Evolutionary conservation across 2,888 invertebrate species (phyloP).

Genomic region (Noctua janthe): DNA sequence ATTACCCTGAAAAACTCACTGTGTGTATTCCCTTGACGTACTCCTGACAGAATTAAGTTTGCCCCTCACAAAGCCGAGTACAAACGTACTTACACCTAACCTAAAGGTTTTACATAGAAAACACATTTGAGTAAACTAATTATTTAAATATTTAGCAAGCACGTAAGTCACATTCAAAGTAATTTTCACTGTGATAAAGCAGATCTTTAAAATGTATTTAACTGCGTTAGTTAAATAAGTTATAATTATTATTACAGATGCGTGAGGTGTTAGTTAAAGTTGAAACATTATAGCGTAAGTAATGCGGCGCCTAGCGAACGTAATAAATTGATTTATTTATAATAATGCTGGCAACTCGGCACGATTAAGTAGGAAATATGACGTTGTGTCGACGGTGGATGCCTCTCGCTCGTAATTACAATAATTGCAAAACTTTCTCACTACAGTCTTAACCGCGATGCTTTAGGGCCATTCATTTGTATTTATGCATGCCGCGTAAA

Average conservation of each 20-base stretch:
- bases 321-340: conserved; percentile 86
- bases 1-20: conserved; percentile 47
- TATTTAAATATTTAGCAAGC: conserved; percentile 35
- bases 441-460: conserved; percentile 82
- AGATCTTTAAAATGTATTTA: conserved; percentile 55
- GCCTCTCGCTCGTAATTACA: conserved; percentile 87
- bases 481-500: conserved; percentile 83
- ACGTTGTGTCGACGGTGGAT: conserved; percentile 80
- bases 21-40: conserved; percentile 49
- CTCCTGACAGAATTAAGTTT: conserved; percentile 52
- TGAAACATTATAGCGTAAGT: conserved; percentile 72
- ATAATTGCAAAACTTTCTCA: conserved; percentile 88
- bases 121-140: conserved; percentile 17
- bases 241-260: conserved; percentile 66
- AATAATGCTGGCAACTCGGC: conserved; percentile 82
- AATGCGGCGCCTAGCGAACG: conserved; percentile 77
- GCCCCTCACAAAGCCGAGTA: conserved; percentile 34
- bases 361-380: conserved; percentile 89
- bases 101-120: conserved; percentile 18
- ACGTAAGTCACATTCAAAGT: conserved; percentile 36
- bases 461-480: conserved; percentile 84
- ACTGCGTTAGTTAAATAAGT: conserved; percentile 54
- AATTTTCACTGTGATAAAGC: conserved; percentile 47
- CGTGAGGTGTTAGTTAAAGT: conserved; percentile 67
- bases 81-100: conserved; percentile 10